Evolutionary conservation across 2,797 vertebrate species (phyloP).

Genomic region (Brachyrhaphis roseni): DNA sequence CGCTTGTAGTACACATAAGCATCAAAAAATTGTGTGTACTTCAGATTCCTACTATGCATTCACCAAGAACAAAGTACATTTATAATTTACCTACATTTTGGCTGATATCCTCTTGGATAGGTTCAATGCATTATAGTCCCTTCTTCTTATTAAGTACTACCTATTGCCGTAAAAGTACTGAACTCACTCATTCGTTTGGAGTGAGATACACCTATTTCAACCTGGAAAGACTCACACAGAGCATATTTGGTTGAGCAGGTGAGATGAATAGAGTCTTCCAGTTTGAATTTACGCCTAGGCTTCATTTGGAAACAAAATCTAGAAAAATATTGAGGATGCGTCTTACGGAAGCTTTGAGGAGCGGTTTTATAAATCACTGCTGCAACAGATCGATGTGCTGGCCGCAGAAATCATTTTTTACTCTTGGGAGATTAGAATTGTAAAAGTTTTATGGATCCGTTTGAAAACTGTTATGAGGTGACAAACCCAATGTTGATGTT

Average conservation of each 20-base stretch:
- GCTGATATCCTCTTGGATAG: too few relatives aligned
- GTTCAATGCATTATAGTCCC: not conserved
- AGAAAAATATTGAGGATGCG: slow-evolving; percentile 9
- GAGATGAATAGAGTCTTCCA: too few relatives aligned
- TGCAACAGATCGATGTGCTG: not conserved
- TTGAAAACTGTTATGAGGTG: not conserved
- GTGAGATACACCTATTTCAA: not conserved
- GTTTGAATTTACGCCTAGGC: too few relatives aligned
- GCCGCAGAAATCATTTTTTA: not conserved
- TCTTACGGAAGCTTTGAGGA: not conserved
- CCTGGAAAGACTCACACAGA: too few relatives aligned
- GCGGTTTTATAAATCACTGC: slow-evolving; percentile 7
- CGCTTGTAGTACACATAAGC: not conserved
- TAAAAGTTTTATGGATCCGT: not conserved
- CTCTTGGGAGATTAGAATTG: slow-evolving; percentile 7
- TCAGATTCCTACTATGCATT: not conserved
- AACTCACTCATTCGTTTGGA: not conserved
- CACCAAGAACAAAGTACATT: not conserved
- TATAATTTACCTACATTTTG: not conserved
- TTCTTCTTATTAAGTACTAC: not conserved
- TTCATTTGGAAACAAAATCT: slow-evolving; percentile 4
- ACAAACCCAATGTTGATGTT: not conserved
- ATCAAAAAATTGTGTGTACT: not conserved
- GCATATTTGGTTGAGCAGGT: too few relatives aligned
- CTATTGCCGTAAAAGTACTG: not conserved